Evolutionary conservation across 1,140 invertebrate genomes (phyloP), one percentile per base, ranked within the genome.

Genomic region (Drosophila repletoides): DNA sequence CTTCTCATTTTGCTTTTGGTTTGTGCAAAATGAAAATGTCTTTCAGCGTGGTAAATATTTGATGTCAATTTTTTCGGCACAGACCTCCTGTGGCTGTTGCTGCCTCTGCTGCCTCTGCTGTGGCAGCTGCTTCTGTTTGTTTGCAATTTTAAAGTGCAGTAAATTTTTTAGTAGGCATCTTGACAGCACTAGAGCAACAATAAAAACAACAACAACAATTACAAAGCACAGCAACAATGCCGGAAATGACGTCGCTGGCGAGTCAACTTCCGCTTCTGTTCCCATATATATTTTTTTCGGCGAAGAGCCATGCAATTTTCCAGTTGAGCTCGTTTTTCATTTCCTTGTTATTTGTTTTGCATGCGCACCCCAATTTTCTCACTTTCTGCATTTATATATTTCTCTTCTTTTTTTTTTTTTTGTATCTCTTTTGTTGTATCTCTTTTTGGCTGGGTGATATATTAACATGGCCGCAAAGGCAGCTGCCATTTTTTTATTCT

Each of bases 251-350:
- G 55, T 60, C 67, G 77, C 59, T 72, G 79, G 74, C 80, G 75
- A 74, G 69, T 77, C 64, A 66, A 86, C 73, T 67, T 83, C 79
- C 79, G 70, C 17, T 66, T 21, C 38, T 58, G 17, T 67, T 43
- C 24, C 6, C 15, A 22, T 45, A n/a, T 58, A 40, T 40, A 14
- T 22, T 56, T 52, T 33, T 55, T n/a, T n/a, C n/a, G n/a, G n/a
- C 46, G 19, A 19, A 29, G 22, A 52, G 40, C 49, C 70, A 61
- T 79, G 80, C 80, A 84, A 80, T 84, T 86, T 84, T 84, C 75
- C 80, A 86, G 80, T 75, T 52, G 79, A 72, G 80, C 84, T 84
- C 79, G 71, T 80, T 80, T 84, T 86, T 84, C 80, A 86, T 86
- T 84, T 84, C 80, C 71, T 53, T 84, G 53, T 80, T 84, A 86